Base-by-base conservation (phyloP, 1,140 invertebrate genomes). In the Aphelinus atriplicis region DNA sequence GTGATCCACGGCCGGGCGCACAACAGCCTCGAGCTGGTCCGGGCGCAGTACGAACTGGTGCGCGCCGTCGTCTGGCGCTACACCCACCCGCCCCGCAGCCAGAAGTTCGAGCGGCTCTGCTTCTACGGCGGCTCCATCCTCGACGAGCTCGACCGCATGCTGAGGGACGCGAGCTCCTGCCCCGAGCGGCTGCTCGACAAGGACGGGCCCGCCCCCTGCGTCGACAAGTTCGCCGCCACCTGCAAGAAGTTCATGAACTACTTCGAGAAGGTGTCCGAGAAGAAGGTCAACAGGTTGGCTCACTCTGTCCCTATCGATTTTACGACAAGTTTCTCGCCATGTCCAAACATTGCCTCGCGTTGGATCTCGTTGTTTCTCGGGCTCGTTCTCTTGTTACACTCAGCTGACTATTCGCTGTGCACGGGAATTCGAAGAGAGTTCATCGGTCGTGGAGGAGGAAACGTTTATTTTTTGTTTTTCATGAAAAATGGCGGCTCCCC, bases 211-310 rank as follows among this genome's bases (percentile, higher is more conserved):
- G 73, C 77, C 9, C 9, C 51, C 3, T 57, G 47, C 7, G 65
- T 83, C 5, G n/a, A 43, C 2, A 60, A 42, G 1, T 86, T 85
- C 51, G 51, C 75, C 1, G 50, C 63, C 3, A 71, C 78, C 26
- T 87, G 84, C 78, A 88, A 87, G 72, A 72, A 78, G 3, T 88
- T 87, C 64, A 87, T 88, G 85, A 83, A 88, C 55, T 84, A 84
- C 61, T 88, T 87, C 66, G 87, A 88, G 76, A 87, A 83, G 48
- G 77, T 85, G n/a, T 85, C 87, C 0, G 87, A 88, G 60, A 80
- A 80, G 45, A 84, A 77, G 63, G 62, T 87, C 55, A 88, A 88
- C 80, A 86, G 80, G 86, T 87, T 73, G 74, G 42, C 7, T 45
- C 10, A 43, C 5, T 7, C 7, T 1, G 4, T 2, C 45, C n/a